Evolutionary conservation across 2,888 invertebrate species (phyloP).

Genomic region (Piscicola geometra): DNA sequence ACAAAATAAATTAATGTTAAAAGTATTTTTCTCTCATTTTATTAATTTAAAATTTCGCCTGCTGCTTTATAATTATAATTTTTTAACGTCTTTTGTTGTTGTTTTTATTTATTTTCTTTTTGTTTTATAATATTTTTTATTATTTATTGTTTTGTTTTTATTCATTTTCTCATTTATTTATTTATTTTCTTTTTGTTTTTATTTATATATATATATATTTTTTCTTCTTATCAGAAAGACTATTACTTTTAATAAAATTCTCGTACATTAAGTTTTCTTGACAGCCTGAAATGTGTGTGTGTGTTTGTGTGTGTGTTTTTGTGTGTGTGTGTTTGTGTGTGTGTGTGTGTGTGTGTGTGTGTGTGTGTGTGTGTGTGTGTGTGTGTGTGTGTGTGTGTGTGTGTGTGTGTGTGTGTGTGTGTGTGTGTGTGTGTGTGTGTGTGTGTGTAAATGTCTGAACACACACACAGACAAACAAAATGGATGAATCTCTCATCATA

Average conservation of each 20-base stretch:
- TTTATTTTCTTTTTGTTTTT: no score
- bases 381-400: background rate
- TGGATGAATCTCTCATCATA: background rate
- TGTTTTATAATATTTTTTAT: background rate
- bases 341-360: constrained; percentile 6
- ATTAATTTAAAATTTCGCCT: no score
- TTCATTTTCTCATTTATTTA: no score
- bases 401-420: background rate
- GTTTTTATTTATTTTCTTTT: background rate
- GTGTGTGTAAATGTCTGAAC: background rate
- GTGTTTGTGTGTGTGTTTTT: constrained; percentile 19
- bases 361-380: background rate
- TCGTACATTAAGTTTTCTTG: constrained; percentile 2
- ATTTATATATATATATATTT: no score
- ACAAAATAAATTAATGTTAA: no score
- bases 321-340: constrained; percentile 15
- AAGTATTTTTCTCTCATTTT: no score
- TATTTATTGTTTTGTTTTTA: no score
- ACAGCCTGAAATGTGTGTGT: background rate
- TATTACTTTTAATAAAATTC: constrained; percentile 20
- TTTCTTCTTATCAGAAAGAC: background rate
- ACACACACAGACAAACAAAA: background rate
- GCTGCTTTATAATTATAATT: no score
- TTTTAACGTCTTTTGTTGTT: no score
- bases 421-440: constrained; percentile 7